Conservation (phyloP, 2,797 vertebrate genomes). For the Taeniopygia guttata region DNA sequence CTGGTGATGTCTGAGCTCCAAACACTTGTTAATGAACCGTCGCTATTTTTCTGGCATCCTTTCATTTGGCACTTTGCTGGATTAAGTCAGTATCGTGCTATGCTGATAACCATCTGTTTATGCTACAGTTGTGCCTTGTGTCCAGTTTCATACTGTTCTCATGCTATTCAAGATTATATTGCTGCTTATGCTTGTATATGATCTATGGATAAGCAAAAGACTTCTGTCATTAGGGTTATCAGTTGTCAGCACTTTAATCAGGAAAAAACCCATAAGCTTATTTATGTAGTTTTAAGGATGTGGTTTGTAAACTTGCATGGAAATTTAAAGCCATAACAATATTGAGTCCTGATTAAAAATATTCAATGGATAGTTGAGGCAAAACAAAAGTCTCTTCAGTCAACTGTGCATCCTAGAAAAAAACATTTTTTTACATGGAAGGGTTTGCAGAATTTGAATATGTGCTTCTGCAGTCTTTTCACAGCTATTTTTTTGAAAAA, state of each 20-base stretch:
- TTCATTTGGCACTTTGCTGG: neutral
- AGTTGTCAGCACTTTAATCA: neutral
- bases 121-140: neutral
- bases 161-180: neutral
- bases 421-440: neutral
- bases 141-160: constrained; percentile 2
- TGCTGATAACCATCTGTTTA: neutral
- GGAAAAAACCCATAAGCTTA: neutral
- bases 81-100: neutral
- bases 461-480: neutral
- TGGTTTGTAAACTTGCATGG: neutral
- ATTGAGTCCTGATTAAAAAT: neutral
- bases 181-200: neutral
- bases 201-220: neutral
- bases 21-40: neutral
- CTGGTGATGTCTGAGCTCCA: neutral
- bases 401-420: neutral
- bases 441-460: neutral
- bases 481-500: neutral
- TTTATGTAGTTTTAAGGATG: neutral
- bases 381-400: neutral
- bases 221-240: neutral
- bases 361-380: neutral
- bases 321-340: neutral
- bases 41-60: neutral